Percentiles rank a stretch among this genome's conserved stretches.
phyloP scores from a whole-genome alignment of 2,113 vertebrate species.

The Todiramphus chloris region DNA sequence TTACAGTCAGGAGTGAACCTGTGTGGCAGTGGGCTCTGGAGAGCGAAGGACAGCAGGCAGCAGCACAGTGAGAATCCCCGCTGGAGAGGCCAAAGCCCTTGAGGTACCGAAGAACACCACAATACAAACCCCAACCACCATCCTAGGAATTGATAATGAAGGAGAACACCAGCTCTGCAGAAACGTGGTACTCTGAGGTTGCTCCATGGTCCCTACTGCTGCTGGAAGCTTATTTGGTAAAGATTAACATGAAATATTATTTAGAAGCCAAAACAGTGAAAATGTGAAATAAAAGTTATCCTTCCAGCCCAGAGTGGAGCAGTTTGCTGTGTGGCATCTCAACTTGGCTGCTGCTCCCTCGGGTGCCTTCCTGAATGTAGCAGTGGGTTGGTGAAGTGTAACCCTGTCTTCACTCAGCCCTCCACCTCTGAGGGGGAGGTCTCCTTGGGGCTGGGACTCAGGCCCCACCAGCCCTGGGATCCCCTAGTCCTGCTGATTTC shows the following conservation, averaged over 20 bases:
- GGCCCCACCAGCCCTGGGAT: background rate
- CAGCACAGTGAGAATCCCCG: background rate
- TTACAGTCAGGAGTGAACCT: background rate
- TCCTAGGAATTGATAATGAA: background rate
- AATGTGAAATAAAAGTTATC: slow-evolving; percentile 40
- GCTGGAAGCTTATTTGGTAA: slow-evolving; percentile 3
- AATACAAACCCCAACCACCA: background rate
- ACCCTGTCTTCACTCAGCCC: background rate
- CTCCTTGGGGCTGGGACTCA: background rate
- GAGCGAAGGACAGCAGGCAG: background rate
- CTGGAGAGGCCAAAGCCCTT: background rate
- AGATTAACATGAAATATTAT: background rate
- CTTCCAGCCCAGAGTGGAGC: slow-evolving; percentile 23
- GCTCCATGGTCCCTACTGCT: background rate
- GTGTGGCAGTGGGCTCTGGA: slow-evolving; percentile 15
- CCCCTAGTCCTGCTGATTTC: background rate
- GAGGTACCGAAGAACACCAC: background rate
- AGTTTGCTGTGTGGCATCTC: slow-evolving; percentile 1
- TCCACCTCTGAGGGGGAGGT: background rate
- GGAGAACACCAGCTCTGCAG: background rate
- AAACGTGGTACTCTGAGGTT: background rate
- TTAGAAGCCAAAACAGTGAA: slow-evolving; percentile 25
- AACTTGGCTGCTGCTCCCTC: slow-evolving; percentile 2
- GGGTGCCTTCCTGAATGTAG: background rate
- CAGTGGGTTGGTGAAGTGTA: background rate